Conservation (phyloP, 2,113 vertebrate species). For the Prietella phreatophila region DNA sequence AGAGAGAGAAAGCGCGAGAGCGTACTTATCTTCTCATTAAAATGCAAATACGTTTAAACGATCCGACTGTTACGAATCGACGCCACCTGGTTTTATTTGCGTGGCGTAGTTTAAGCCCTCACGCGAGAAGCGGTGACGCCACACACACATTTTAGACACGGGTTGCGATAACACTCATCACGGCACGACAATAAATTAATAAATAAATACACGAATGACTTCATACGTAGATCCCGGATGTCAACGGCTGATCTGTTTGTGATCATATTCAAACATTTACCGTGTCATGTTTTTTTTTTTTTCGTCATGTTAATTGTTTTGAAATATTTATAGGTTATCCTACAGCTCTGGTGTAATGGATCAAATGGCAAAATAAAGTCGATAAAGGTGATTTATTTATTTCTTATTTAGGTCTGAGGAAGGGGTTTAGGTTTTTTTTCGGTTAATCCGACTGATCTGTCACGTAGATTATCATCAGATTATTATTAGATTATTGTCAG, state of each 20-base stretch:
- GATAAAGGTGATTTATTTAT: neutral
- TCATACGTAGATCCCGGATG: neutral
- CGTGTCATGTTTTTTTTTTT: neutral
- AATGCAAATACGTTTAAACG: conserved; percentile 60
- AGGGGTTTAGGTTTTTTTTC: neutral
- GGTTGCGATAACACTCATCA: neutral
- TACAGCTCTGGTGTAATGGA: neutral
- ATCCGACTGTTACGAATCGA: conserved; percentile 48
- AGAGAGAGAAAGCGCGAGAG: conserved; percentile 20
- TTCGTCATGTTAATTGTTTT: neutral
- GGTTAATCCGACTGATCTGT: neutral
- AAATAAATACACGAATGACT: neutral
- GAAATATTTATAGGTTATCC: neutral
- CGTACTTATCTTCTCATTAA: conserved; percentile 57
- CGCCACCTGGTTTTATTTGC: conserved; percentile 44
- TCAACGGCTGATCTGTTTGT: neutral
- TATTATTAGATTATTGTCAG: neutral
- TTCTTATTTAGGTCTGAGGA: neutral
- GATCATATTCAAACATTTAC: neutral
- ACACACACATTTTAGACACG: neutral
- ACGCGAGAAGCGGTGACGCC: neutral
- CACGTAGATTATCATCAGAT: neutral
- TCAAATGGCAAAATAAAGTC: neutral
- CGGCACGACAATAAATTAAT: neutral
- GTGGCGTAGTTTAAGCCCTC: conserved; percentile 42